Base-by-base conservation (phyloP, 1,140 invertebrate species). In the Platyura marginata region DNA sequence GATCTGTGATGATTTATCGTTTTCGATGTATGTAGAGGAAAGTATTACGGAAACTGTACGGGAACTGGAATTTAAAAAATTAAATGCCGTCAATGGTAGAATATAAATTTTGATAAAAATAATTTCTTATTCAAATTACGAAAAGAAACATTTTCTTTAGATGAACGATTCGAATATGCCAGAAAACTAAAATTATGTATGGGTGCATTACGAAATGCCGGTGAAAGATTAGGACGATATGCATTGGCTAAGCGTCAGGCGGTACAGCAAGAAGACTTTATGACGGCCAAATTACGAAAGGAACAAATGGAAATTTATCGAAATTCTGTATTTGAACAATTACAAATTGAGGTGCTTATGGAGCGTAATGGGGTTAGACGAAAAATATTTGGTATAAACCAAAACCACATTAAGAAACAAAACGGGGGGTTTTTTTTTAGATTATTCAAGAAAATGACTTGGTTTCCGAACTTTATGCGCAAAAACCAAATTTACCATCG, bases 1-100 rank as follows among this genome's bases (percentile, higher is more conserved):
- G 2, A 79, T 86, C 0, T 85, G 89, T 51, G 90, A 96, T 57
- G 90, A 96, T 62, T 65, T 96, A n/a, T 81, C 89, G 0, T 94
- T 94, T 64, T 85, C 90, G 40, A 96, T 96, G 90, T 96, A 96
- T 54, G 88, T 94, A 8, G 90, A 94, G 61, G 77, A 79, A n/a
- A 88, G 92, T 49, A 81, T 93, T 3, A 86, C 86, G 0, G 77
- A 79, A 49, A 74, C 90, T 35, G 86, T 96, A n/a, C 67, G 84
- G 13, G 76, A 75, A 53, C 72, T 96, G 65, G 89, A 94, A 57
- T 66, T 73, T 10, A 88, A 85, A 54, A 94, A 94, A 57, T 70
- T 80, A 42, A 69, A 78, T 51, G 88, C 89, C 46, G 85, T 92
- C 1, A 68, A 70, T 59, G 76, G 77, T 78, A 56, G 56, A 52